phyloP scores from a whole-genome alignment of 2,797 vertebrate genomes.

The Acipenser transmontanus region DNA sequence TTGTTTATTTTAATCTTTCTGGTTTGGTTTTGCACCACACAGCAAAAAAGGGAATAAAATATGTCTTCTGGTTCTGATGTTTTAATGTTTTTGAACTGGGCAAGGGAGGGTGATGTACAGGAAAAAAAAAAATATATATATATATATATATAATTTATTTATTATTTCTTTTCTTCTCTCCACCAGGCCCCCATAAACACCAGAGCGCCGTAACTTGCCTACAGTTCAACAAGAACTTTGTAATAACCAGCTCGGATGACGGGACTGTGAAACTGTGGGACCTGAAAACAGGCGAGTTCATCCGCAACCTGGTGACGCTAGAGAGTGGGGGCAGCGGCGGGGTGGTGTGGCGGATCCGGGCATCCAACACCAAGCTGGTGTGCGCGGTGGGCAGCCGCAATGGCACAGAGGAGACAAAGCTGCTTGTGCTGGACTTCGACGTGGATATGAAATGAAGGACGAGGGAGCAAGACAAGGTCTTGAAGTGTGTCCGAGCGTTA shows the following conservation, averaged over 20 bases:
- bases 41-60: too few species aligned
- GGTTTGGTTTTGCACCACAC: too few species aligned
- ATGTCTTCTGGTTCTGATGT: too few species aligned
- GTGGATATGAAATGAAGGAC: slow-evolving; percentile 96
- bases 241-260: slow-evolving; percentile 98
- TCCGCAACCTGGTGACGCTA: slow-evolving; percentile 97
- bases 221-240: slow-evolving; percentile 99
- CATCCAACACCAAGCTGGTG: slow-evolving; percentile 98
- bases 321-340: slow-evolving; percentile 98
- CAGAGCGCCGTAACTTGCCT: slow-evolving; percentile 99
- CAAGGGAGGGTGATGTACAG: too few species aligned
- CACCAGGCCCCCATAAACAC: slow-evolving; percentile 95
- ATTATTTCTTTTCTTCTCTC: not conserved
- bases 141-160: too few species aligned
- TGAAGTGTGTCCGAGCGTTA: slow-evolving; percentile 28
- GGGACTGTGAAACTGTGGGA: slow-evolving; percentile 99
- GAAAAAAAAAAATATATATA: too few species aligned
- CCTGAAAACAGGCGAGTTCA: slow-evolving; percentile 98
- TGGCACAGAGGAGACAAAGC: slow-evolving; percentile 98
- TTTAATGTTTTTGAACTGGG: too few species aligned
- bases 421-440: slow-evolving; percentile 98
- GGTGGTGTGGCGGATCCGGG: slow-evolving; percentile 96
- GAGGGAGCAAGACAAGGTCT: slow-evolving; percentile 24
- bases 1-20: too few species aligned
- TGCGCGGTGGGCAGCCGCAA: slow-evolving; percentile 97